Percentiles rank a stretch among this genome's conserved stretches.
Conservation (phyloP, 1,140 invertebrate species). For the Planococcus citri region DNA sequence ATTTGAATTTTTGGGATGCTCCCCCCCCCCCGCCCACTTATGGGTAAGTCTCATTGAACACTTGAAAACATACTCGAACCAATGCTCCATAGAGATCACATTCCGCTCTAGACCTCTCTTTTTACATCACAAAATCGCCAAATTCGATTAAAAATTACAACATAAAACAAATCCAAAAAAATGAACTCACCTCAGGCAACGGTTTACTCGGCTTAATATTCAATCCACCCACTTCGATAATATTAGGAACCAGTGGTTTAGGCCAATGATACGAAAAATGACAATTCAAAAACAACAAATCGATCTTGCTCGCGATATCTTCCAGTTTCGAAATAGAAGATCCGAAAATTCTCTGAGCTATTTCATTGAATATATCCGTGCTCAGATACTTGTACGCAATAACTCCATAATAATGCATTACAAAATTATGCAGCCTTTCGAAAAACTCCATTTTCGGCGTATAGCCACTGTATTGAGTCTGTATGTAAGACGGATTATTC, state of each 20-base stretch:
- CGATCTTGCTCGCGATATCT: slow-evolving; percentile 24
- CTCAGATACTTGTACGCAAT: not conserved
- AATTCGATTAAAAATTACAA: too few species aligned
- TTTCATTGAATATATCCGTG: slow-evolving; percentile 24
- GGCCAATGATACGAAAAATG: slow-evolving; percentile 40
- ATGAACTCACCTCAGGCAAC: slow-evolving; percentile 18
- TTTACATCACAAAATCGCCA: too few species aligned
- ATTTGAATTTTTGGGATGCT: too few species aligned
- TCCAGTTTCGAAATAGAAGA: slow-evolving; percentile 37
- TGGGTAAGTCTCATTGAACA: too few species aligned
- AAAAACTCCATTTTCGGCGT: slow-evolving; percentile 12
- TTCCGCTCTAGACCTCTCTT: too few species aligned
- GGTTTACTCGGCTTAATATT: slow-evolving; percentile 34
- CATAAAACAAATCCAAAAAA: too few species aligned
- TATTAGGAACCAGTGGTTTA: slow-evolving; percentile 36
- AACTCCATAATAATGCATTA: not conserved
- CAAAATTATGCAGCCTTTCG: slow-evolving; percentile 25
- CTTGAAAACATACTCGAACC: too few species aligned
- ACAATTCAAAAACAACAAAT: slow-evolving; percentile 41
- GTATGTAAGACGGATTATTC: slow-evolving; percentile 20
- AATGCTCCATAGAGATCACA: too few species aligned
- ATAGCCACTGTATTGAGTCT: not conserved
- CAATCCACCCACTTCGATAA: slow-evolving; percentile 45
- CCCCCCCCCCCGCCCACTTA: too few species aligned
- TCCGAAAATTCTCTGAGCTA: not conserved